phyloP scores from a whole-genome alignment of 2,888 invertebrate species.

The Cyclophora punctaria region DNA sequence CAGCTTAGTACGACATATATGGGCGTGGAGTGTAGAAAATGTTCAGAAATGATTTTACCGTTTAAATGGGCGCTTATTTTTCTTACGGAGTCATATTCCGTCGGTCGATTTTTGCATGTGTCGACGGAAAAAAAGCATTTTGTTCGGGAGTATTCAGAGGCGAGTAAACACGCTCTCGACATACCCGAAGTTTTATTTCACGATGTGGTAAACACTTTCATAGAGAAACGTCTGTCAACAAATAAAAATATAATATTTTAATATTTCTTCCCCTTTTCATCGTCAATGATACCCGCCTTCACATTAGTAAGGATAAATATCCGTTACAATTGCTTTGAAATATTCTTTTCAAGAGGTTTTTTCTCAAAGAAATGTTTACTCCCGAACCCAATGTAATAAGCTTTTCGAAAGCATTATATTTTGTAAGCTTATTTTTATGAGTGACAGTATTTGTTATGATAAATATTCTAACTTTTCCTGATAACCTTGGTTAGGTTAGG shows the following conservation, averaged over 20 bases:
- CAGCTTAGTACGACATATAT: slow-evolving; percentile 59
- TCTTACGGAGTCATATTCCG: slow-evolving; percentile 21
- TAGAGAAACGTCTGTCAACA: slow-evolving; percentile 58
- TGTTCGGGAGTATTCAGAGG: slow-evolving; percentile 39
- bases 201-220: slow-evolving; percentile 55
- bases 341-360: slow-evolving; percentile 1
- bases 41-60: slow-evolving; percentile 28
- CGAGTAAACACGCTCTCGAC: slow-evolving; percentile 52
- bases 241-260: slow-evolving; percentile 56
- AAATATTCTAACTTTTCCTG: no score
- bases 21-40: slow-evolving; percentile 45
- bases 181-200: slow-evolving; percentile 60
- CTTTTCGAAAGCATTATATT: no score
- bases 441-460: no score
- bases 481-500: no score
- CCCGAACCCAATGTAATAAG: no score
- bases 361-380: not conserved
- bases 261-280: slow-evolving; percentile 39
- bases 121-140: slow-evolving; percentile 36
- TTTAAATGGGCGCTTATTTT: slow-evolving; percentile 11
- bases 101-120: slow-evolving; percentile 30
- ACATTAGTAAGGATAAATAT: slow-evolving; percentile 11
- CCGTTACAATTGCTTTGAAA: slow-evolving; percentile 1
- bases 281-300: slow-evolving; percentile 19
- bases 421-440: no score